Conservation (phyloP, 2,888 invertebrate species). For the Biston betularia region DNA sequence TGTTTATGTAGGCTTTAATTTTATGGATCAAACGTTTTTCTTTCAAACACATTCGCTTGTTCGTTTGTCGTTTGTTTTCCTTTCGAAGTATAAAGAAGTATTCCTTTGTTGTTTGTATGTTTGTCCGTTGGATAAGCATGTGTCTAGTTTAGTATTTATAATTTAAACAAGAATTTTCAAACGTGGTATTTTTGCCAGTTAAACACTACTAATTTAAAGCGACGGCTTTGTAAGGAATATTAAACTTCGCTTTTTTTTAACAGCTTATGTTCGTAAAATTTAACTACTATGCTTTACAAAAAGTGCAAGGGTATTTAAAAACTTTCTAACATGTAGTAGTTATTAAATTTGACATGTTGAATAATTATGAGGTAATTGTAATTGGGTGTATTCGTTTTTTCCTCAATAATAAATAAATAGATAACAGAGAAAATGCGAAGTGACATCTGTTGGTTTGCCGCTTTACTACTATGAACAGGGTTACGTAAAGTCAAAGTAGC, state of each 20-base stretch:
- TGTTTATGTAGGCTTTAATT: background rate
- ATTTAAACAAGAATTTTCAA: background rate
- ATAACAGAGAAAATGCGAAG: too few relatives aligned
- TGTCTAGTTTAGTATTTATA: background rate
- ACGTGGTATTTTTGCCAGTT: background rate
- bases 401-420: too few relatives aligned
- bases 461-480: too few relatives aligned
- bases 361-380: too few relatives aligned
- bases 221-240: background rate
- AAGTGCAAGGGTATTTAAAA: background rate
- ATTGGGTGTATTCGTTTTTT: too few relatives aligned
- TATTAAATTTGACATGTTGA: too few relatives aligned
- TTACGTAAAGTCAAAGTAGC: too few relatives aligned
- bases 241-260: too few relatives aligned
- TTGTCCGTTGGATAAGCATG: background rate
- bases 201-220: background rate
- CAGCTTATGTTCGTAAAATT: too few relatives aligned
- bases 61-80: background rate
- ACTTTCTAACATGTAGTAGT: background rate
- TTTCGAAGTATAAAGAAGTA: background rate
- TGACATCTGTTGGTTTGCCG: too few relatives aligned
- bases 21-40: background rate
- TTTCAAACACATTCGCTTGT: background rate
- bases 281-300: too few relatives aligned
- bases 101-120: background rate